These are phyloP conservation scores for Etheostoma perlongum DNA, from an alignment of 2,797 vertebrate genomes.

Conservation along the genomic window DNA sequence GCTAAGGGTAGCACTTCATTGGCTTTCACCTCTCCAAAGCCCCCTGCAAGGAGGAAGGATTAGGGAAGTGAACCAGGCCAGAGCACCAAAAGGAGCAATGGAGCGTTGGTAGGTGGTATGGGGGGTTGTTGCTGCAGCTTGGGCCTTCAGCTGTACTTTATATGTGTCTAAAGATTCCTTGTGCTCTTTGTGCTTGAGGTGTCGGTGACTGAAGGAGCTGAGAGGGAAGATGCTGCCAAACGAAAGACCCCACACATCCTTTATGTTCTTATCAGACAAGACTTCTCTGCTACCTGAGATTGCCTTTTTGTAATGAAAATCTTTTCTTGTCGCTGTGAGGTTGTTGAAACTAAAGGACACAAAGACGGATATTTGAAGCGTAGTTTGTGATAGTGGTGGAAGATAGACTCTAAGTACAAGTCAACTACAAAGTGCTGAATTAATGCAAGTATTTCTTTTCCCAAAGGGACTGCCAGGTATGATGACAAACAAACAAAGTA, in stretches of 20 bases:
- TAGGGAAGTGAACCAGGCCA: constrained; percentile 48
- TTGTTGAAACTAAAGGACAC: not conserved
- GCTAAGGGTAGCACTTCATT: constrained; percentile 31
- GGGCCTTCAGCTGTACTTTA: constrained; percentile 32
- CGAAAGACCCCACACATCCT: constrained; percentile 4
- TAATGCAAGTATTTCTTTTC: not conserved
- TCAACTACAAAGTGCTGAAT: not conserved
- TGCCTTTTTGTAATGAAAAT: constrained; percentile 28
- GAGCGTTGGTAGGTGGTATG: not conserved
- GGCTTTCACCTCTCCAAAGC: constrained; percentile 25
- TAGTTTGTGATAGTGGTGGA: not conserved
- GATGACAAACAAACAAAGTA: not conserved
- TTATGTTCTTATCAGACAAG: constrained; percentile 36
- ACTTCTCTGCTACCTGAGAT: constrained; percentile 25
- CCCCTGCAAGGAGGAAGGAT: constrained; percentile 31
- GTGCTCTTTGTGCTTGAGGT: not conserved
- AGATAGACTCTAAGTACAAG: not conserved
- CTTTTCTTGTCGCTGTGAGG: constrained; percentile 16
- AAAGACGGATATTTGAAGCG: not conserved
- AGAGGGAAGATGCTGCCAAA: constrained; percentile 36
- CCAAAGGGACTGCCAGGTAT: too few species aligned
- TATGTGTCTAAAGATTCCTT: constrained; percentile 26
- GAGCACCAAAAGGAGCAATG: constrained; percentile 21
- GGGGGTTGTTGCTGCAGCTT: not conserved
- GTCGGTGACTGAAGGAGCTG: constrained; percentile 18